These are phyloP conservation scores for Trachythela sp. DNA, from an alignment of 64 coral and sea anemone genomes.

Conservation along the genomic window DNA sequence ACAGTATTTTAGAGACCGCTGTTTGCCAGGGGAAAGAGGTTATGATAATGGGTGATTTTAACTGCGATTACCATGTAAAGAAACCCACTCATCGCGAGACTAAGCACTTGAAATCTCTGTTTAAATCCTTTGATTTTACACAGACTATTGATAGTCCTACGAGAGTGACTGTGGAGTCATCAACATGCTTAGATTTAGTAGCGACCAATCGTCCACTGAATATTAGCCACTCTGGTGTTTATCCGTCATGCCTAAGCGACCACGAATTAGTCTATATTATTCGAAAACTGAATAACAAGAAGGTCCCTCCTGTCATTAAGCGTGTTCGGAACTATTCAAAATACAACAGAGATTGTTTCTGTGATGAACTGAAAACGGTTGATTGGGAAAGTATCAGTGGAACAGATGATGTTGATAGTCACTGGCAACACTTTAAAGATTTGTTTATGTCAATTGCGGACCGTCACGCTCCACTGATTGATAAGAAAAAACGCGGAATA, in stretches of 20 bases:
- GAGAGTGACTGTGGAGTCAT: slow-evolving; percentile 19
- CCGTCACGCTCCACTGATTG: slow-evolving; percentile 55
- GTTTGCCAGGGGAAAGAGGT: slow-evolving; percentile 1
- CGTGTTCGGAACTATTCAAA: slow-evolving; percentile 32
- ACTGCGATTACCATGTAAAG: slow-evolving; percentile 17
- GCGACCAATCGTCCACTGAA: slow-evolving; percentile 5
- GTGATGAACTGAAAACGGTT: slow-evolving; percentile 15
- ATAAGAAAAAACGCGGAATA: slow-evolving; percentile 38
- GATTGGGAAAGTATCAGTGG: not conserved
- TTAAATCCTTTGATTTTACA: slow-evolving; percentile 16
- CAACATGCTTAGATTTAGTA: slow-evolving; percentile 8
- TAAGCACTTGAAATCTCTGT: slow-evolving; percentile 22
- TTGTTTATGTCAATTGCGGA: slow-evolving; percentile 50
- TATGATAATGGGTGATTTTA: slow-evolving; percentile 25
- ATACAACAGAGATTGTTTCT: slow-evolving; percentile 22
- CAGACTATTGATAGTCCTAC: not conserved
- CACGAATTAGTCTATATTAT: slow-evolving; percentile 19
- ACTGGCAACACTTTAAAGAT: slow-evolving; percentile 10
- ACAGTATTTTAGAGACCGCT: not conserved
- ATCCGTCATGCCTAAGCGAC: slow-evolving; percentile 22
- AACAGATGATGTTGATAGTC: not conserved
- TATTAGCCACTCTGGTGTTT: slow-evolving; percentile 28
- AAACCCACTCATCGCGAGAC: slow-evolving; percentile 16
- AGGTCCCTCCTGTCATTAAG: slow-evolving; percentile 16
- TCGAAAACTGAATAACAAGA: slow-evolving; percentile 17